Percentiles rank a stretch among this genome's conserved stretches.
Conservation (phyloP, 1,140 invertebrate genomes). For the Pseudomyrmex dendroicus region DNA sequence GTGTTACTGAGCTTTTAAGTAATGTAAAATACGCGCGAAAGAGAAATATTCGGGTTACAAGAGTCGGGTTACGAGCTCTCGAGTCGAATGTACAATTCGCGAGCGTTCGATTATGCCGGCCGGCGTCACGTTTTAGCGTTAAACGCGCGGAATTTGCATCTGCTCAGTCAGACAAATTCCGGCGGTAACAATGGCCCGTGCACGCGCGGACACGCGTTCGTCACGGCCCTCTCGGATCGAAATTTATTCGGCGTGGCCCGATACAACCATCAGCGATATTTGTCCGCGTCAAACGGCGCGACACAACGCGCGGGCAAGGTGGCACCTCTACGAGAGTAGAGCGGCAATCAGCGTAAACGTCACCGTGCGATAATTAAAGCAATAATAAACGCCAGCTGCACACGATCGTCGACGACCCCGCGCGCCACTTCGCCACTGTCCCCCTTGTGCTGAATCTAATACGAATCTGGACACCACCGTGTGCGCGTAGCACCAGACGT, state of each 20-base stretch:
- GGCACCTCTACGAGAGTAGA: conserved; percentile 20
- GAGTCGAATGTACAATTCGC: conserved; percentile 10
- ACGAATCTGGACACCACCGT: background rate
- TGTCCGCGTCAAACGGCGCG: conserved; percentile 23
- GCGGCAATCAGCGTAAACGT: conserved; percentile 56
- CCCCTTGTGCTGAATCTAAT: conserved; percentile 41
- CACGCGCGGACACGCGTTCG: background rate
- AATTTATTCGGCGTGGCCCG: conserved; percentile 12
- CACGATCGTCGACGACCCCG: conserved; percentile 15
- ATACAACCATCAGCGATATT: conserved; percentile 27
- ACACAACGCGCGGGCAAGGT: conserved; percentile 16
- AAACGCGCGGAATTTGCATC: conserved; percentile 25
- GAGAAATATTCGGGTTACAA: background rate
- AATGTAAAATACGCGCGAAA: background rate
- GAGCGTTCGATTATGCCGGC: conserved; percentile 38
- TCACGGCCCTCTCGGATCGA: conserved; percentile 6
- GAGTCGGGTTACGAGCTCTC: background rate
- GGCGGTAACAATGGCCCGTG: conserved; percentile 21
- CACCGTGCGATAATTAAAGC: conserved; percentile 50
- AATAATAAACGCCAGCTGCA: conserved; percentile 62
- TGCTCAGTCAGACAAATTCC: conserved; percentile 28
- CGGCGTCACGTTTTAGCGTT: conserved; percentile 33
- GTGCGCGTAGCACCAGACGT: background rate
- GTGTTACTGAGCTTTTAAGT: too few species aligned
- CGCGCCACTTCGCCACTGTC: conserved; percentile 19